Conservation (phyloP, 2,888 invertebrate species). For the Mystacides longicornis region DNA sequence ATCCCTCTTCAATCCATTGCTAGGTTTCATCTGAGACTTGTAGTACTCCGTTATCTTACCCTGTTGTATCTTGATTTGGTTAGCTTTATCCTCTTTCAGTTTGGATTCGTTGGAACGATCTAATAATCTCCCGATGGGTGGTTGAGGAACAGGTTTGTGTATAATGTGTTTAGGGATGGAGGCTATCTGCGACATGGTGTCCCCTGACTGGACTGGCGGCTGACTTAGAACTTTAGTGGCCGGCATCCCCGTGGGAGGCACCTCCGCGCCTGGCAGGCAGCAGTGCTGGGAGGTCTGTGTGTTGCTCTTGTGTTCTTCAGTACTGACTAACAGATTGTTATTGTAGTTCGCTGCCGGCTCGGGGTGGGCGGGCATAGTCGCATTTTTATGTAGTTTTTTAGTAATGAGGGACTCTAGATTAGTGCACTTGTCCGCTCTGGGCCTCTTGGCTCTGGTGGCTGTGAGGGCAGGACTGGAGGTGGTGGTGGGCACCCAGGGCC, state of each 20-base stretch:
- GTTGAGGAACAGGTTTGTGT: conserved; percentile 31
- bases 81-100: conserved; percentile 9
- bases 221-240: conserved; percentile 10
- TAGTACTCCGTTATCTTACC: conserved; percentile 82
- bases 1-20: conserved; percentile 47
- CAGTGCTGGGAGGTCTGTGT: conserved; percentile 6
- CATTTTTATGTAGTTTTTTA: conserved; percentile 8
- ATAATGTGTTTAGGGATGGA: conserved; percentile 23
- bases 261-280: neutral
- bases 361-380: conserved; percentile 13
- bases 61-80: conserved; percentile 43
- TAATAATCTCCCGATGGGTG: conserved; percentile 28
- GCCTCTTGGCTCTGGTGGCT: conserved; percentile 24
- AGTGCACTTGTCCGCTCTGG: conserved; percentile 16
- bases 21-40: conserved; percentile 74
- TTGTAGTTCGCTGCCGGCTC: conserved; percentile 25
- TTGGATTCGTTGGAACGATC: neutral
- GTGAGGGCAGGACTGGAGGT: conserved; percentile 23
- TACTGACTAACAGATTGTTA: conserved; percentile 29
- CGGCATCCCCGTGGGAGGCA: conserved; percentile 16
- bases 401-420: conserved; percentile 15
- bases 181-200: conserved; percentile 15
- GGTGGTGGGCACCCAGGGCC: conserved; percentile 16
- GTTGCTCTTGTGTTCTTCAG: conserved; percentile 27
- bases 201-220: conserved; percentile 33